Percentiles rank a stretch among this genome's conserved stretches.
Conservation (phyloP, 2,113 vertebrate genomes). For the Danionella cerebrum region DNA sequence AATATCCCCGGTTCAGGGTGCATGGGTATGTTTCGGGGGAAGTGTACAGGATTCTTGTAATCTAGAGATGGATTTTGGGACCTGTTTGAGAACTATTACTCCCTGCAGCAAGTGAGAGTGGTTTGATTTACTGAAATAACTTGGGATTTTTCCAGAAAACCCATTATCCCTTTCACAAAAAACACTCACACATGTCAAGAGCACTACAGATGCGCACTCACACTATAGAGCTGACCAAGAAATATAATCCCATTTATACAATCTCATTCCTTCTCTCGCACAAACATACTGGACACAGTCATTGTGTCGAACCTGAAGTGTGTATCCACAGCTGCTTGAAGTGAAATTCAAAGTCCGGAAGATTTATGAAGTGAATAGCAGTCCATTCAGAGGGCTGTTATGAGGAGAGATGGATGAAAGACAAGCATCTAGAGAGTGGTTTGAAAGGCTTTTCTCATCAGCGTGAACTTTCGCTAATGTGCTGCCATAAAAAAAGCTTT, state of each 20-base stretch:
- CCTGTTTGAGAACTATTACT: constrained; percentile 33
- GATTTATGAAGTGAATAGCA: constrained; percentile 1
- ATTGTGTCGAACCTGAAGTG: neutral
- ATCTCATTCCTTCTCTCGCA: neutral
- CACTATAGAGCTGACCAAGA: constrained; percentile 28
- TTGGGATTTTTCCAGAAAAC: constrained; percentile 39
- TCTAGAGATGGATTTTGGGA: constrained; percentile 24
- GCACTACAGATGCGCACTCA: constrained; percentile 10
- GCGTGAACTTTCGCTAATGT: neutral
- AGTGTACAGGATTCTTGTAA: neutral
- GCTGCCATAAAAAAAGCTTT: constrained; percentile 3
- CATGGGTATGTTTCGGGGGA: neutral
- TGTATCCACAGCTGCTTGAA: neutral
- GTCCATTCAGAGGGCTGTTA: constrained; percentile 1
- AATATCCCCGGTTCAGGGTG: neutral
- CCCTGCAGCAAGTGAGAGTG: constrained; percentile 4
- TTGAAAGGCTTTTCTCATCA: constrained; percentile 20
- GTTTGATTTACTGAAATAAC: constrained; percentile 38
- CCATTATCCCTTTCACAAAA: constrained; percentile 31
- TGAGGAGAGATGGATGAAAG: constrained; percentile 2
- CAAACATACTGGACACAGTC: neutral
- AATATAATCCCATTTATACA: constrained; percentile 13
- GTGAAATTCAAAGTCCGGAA: neutral
- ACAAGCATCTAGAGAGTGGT: neutral
- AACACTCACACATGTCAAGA: constrained; percentile 5